A percentile compares a stretch with the other conserved stretches of the same genome.
Conservation (phyloP, 2,797 vertebrate species). For the Gephyroberyx darwinii region DNA sequence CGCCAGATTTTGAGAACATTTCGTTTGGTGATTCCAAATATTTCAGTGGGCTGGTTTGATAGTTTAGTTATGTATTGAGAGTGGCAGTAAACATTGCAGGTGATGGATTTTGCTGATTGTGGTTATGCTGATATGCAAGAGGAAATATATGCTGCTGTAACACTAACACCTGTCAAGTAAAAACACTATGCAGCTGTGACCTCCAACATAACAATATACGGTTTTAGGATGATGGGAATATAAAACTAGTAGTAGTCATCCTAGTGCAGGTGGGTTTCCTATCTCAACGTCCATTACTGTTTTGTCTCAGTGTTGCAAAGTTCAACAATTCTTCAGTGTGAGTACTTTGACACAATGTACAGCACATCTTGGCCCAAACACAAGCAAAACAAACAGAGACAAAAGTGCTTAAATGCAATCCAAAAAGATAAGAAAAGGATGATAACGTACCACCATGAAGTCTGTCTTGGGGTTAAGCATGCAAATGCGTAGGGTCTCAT, state of each 20-base stretch:
- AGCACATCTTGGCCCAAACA: slow-evolving; percentile 14
- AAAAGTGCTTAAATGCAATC: background rate
- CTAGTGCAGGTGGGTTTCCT: slow-evolving; percentile 20
- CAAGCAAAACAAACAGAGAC: slow-evolving; percentile 25
- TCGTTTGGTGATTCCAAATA: background rate
- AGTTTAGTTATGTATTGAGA: slow-evolving; percentile 6
- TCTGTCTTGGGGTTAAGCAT: slow-evolving; percentile 84
- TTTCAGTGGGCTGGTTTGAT: background rate
- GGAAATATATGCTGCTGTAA: slow-evolving; percentile 12
- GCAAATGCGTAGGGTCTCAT: slow-evolving; percentile 81
- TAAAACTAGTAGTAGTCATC: slow-evolving; percentile 22
- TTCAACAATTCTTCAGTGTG: background rate
- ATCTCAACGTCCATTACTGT: slow-evolving; percentile 33
- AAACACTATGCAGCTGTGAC: slow-evolving; percentile 3
- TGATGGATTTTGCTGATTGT: slow-evolving; percentile 20
- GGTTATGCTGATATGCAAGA: background rate
- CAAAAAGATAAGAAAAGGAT: slow-evolving; percentile 15
- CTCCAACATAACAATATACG: slow-evolving; percentile 6
- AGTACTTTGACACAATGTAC: slow-evolving; percentile 2
- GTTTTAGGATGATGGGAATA: slow-evolving; percentile 28
- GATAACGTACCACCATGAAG: slow-evolving; percentile 83
- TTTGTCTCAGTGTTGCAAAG: slow-evolving; percentile 37
- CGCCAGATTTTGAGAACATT: background rate
- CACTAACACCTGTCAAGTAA: slow-evolving; percentile 29
- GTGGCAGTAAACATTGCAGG: slow-evolving; percentile 14